A percentile compares a stretch with the other conserved stretches of the same genome.
Conservation (phyloP, 2,113 vertebrate genomes). For the Apodemus speciosus region DNA sequence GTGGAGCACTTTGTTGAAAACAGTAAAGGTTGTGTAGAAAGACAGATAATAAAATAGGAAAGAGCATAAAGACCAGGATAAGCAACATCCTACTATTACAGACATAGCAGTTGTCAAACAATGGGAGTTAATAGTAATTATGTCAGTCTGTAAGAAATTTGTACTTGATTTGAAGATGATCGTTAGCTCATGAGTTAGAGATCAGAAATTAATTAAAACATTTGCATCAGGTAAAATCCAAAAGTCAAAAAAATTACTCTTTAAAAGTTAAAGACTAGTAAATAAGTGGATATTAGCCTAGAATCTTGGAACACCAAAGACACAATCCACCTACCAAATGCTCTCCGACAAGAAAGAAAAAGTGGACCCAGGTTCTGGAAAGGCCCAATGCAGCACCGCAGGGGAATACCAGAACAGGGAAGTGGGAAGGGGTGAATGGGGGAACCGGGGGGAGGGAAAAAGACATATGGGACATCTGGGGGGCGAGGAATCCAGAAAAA, state of each 20-base stretch:
- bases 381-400: too few relatives aligned
- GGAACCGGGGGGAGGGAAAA: too few relatives aligned
- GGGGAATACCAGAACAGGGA: too few relatives aligned
- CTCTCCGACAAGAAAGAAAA: too few relatives aligned
- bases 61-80: background rate
- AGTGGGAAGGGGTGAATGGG: too few relatives aligned
- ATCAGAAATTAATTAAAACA: slow-evolving; percentile 36
- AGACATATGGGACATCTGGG: too few relatives aligned
- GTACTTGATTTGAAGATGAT: background rate
- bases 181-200: background rate
- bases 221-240: background rate
- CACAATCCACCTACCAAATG: too few relatives aligned
- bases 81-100: background rate
- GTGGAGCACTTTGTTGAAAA: slow-evolving; percentile 16
- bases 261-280: slow-evolving; percentile 17
- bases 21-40: background rate
- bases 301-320: too few relatives aligned
- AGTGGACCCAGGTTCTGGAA: too few relatives aligned
- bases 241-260: background rate
- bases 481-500: too few relatives aligned
- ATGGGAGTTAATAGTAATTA: background rate
- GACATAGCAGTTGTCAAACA: background rate
- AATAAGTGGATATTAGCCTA: too few relatives aligned
- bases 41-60: slow-evolving; percentile 4
- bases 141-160: slow-evolving; percentile 26